phyloP scores from a whole-genome alignment of 2,797 vertebrate species.

The Crocidura indochinensis region DNA sequence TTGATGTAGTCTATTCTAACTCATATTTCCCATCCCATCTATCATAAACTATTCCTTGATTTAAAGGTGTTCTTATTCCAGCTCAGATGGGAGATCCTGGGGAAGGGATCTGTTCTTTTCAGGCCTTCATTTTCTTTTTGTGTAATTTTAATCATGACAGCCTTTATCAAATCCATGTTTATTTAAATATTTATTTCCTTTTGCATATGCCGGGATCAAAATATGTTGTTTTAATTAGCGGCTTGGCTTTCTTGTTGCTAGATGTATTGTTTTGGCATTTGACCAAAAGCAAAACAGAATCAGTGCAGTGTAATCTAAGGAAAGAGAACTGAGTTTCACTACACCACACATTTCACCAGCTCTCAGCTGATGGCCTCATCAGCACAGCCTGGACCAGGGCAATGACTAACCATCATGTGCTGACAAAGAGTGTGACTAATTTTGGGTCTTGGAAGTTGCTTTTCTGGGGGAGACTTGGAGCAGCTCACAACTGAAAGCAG shows the following conservation, averaged over 20 bases:
- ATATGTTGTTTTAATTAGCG: constrained; percentile 85
- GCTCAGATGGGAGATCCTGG: constrained; percentile 36
- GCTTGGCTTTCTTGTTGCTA: constrained; percentile 76
- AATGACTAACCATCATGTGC: no score
- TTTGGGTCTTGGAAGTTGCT: neutral
- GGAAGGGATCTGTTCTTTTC: constrained; percentile 51
- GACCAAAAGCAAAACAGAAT: constrained; percentile 86
- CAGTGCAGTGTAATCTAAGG: neutral
- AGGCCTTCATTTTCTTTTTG: constrained; percentile 72
- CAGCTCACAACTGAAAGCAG: neutral
- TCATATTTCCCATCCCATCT: constrained; percentile 28
- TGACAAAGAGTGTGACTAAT: neutral
- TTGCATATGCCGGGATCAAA: constrained; percentile 68
- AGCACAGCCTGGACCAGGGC: no score
- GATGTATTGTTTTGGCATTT: constrained; percentile 82
- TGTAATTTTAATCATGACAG: constrained; percentile 75
- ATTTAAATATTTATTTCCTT: constrained; percentile 84
- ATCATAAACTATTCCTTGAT: constrained; percentile 36
- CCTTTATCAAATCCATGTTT: constrained; percentile 85
- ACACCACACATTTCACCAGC: constrained; percentile 67
- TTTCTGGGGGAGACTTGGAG: neutral
- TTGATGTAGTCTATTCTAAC: neutral
- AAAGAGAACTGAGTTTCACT: constrained; percentile 65
- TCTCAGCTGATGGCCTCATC: neutral
- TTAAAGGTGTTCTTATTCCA: constrained; percentile 3